Percentiles rank a stretch among this genome's conserved stretches.
Evolutionary conservation across 2,797 vertebrate genomes (phyloP).

Genomic region (Betta splendens): DNA sequence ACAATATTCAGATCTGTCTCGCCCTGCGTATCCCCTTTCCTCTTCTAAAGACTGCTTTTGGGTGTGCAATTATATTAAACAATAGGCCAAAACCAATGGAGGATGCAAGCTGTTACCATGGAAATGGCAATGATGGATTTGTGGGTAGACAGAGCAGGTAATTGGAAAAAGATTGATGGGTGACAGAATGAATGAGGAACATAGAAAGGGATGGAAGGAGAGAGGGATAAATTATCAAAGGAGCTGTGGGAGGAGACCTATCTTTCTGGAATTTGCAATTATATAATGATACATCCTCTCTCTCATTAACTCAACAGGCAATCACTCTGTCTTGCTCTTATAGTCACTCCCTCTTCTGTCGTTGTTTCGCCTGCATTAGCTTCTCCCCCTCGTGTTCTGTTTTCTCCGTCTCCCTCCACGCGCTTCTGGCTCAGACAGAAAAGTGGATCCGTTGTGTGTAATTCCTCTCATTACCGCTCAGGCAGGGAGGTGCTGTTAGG

Average conservation of each 20-base stretch:
- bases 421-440: slow-evolving; percentile 41
- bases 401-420: slow-evolving; percentile 30
- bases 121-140: slow-evolving; percentile 87
- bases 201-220: slow-evolving; percentile 57
- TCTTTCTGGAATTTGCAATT: slow-evolving; percentile 82
- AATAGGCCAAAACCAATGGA: slow-evolving; percentile 78
- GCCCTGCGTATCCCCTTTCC: slow-evolving; percentile 42
- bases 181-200: slow-evolving; percentile 69
- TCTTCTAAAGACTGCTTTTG: slow-evolving; percentile 69
- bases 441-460: slow-evolving; percentile 55
- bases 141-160: slow-evolving; percentile 84
- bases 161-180: slow-evolving; percentile 88
- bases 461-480: slow-evolving; percentile 56
- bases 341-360: slow-evolving; percentile 56
- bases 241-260: slow-evolving; percentile 67
- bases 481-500: slow-evolving; percentile 29
- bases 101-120: slow-evolving; percentile 83
- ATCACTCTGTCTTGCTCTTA: slow-evolving; percentile 65
- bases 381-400: slow-evolving; percentile 36
- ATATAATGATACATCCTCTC: slow-evolving; percentile 77
- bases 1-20: slow-evolving; percentile 56
- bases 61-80: slow-evolving; percentile 78
- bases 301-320: slow-evolving; percentile 74
- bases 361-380: slow-evolving; percentile 42
- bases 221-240: slow-evolving; percentile 70